phyloP scores from a whole-genome alignment of 2,797 vertebrate genomes.

The Argya squamiceps region DNA sequence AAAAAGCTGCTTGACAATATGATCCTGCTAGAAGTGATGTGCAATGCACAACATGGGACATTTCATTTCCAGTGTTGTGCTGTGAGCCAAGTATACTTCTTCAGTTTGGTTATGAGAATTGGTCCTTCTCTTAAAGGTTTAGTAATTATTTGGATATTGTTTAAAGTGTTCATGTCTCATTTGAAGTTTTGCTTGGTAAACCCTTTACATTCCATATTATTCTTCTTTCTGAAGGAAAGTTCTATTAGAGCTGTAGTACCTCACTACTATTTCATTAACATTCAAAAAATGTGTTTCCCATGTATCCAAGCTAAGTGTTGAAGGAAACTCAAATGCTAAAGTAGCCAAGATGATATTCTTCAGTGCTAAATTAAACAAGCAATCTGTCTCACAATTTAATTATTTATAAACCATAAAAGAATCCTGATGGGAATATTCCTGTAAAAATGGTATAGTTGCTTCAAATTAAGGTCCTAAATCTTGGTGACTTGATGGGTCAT shows the following conservation, averaged over 20 bases:
- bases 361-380: background rate
- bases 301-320: background rate
- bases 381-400: background rate
- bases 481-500: background rate
- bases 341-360: background rate
- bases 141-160: background rate
- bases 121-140: background rate
- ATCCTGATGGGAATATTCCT: background rate
- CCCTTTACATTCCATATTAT: background rate
- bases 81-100: background rate
- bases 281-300: background rate
- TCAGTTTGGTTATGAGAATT: background rate
- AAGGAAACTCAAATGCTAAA: background rate
- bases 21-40: background rate
- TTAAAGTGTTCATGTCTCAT: background rate
- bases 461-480: conserved; percentile 30
- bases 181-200: background rate
- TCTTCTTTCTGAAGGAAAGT: background rate
- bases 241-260: background rate
- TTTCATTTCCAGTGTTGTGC: background rate
- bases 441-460: background rate
- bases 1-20: background rate
- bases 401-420: background rate
- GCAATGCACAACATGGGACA: background rate
- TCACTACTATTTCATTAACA: background rate